A percentile compares a stretch with the other conserved stretches of the same genome.
Evolutionary conservation across 1,140 invertebrate genomes (phyloP).

Genomic region (Drosophila gunungcola): DNA sequence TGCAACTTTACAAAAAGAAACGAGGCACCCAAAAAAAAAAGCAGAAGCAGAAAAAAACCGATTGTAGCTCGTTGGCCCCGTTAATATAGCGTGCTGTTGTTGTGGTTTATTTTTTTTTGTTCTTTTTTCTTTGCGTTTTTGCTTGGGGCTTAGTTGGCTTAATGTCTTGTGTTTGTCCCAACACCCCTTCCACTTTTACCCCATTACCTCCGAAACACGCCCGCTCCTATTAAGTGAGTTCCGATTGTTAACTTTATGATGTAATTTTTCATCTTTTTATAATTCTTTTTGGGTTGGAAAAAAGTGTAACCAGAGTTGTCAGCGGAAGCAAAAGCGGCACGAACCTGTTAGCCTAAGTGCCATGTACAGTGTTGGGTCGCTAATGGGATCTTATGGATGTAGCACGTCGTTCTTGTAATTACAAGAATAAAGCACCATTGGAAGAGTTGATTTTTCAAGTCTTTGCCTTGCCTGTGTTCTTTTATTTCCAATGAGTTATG

Average conservation of each 20-base stretch:
- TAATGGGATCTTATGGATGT: constrained; percentile 4
- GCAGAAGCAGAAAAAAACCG: constrained; percentile 16
- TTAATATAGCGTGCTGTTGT: constrained; percentile 47
- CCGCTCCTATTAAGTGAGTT: constrained; percentile 42
- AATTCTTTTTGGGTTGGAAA: constrained; percentile 23
- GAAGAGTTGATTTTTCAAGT: neutral
- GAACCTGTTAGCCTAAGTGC: constrained; percentile 35
- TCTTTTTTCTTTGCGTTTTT: neutral
- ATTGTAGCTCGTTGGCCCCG: constrained; percentile 49
- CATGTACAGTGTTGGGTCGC: constrained; percentile 7
- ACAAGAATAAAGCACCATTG: too few species aligned
- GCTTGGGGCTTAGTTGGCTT: constrained; percentile 27
- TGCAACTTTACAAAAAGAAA: constrained; percentile 25
- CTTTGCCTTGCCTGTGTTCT: too few species aligned
- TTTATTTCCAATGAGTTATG: neutral
- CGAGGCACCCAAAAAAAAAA: constrained; percentile 3
- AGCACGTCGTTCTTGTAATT: neutral
- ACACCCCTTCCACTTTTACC: constrained; percentile 4
- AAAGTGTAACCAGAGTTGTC: constrained; percentile 41
- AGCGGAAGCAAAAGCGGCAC: constrained; percentile 38
- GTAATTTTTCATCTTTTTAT: constrained; percentile 45
- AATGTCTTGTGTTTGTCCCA: constrained; percentile 35
- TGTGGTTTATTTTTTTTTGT: neutral
- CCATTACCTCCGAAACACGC: constrained; percentile 16
- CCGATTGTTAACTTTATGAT: constrained; percentile 55